Conservation (phyloP, 1,140 invertebrate species). For the Brachionus manjavacas region DNA sequence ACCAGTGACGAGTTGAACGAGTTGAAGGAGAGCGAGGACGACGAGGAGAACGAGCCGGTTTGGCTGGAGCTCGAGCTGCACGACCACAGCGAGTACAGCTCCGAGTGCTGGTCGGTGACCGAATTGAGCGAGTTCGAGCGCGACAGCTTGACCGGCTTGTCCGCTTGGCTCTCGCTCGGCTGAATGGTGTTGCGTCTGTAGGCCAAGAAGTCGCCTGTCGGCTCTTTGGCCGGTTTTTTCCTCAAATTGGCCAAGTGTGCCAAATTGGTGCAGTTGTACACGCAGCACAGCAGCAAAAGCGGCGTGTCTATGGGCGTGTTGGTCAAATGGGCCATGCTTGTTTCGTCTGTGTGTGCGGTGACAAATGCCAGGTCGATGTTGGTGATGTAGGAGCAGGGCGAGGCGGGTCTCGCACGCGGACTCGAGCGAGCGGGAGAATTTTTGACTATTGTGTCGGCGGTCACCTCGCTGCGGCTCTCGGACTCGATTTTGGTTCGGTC, state of each 20-base stretch:
- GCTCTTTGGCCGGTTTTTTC: background rate
- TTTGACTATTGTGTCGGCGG: slow-evolving; percentile 2
- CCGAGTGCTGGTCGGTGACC: background rate
- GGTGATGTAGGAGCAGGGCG: background rate
- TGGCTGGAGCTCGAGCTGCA: background rate
- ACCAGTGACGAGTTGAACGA: background rate
- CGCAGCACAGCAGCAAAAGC: background rate
- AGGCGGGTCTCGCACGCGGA: background rate
- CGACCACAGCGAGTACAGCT: background rate
- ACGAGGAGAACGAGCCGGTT: background rate
- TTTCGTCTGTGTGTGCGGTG: background rate
- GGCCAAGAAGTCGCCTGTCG: background rate
- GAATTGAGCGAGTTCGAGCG: background rate
- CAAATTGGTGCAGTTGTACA: slow-evolving; percentile 15
- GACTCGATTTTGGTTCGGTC: background rate
- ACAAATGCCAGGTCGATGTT: background rate
- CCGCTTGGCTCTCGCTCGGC: background rate
- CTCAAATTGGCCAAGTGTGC: background rate
- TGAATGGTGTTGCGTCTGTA: background rate
- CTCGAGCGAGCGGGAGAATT: background rate
- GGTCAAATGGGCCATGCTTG: background rate
- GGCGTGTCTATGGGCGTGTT: background rate
- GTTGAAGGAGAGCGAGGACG: background rate
- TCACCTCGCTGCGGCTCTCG: background rate
- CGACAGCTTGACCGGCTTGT: background rate